Percentiles rank a stretch among this genome's conserved stretches.
Conservation (phyloP, 2,888 invertebrate genomes). For the Ellobium chinense region DNA sequence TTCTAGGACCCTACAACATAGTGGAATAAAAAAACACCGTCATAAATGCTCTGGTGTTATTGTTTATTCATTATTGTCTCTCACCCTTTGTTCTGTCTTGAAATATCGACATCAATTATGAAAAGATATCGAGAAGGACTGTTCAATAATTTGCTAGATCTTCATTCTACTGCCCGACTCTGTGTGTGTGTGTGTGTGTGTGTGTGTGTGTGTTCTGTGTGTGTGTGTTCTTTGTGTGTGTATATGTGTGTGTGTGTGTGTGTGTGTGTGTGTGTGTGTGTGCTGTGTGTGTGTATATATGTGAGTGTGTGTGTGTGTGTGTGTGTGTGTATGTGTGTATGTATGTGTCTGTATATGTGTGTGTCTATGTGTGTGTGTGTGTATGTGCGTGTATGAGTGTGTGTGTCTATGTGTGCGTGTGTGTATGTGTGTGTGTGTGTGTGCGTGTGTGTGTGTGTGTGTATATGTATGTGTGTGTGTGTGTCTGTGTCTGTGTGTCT, state of each 20-base stretch:
- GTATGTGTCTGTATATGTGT: not conserved
- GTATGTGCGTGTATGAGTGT: not conserved
- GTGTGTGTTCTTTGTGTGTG: not conserved
- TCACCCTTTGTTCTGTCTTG: no score
- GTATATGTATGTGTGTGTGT: not conserved
- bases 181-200: not conserved
- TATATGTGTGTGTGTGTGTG: not conserved
- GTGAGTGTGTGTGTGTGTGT: not conserved
- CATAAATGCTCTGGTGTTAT: no score
- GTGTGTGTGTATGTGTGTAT: not conserved
- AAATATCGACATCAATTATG: no score
- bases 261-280: not conserved
- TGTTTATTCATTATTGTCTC: no score
- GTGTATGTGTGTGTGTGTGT: not conserved
- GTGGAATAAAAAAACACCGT: no score
- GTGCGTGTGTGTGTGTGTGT: not conserved
- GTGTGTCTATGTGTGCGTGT: not conserved
- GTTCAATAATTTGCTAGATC: not conserved
- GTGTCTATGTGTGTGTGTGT: not conserved
- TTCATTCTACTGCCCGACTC: not conserved
- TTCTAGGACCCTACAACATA: no score
- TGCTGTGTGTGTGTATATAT: not conserved
- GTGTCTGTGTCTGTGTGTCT: not conserved
- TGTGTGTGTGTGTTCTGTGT: not conserved
- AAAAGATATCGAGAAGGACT: no score